Base-by-base conservation (phyloP, 2,113 vertebrate genomes). In the Notiomystis cincta region DNA sequence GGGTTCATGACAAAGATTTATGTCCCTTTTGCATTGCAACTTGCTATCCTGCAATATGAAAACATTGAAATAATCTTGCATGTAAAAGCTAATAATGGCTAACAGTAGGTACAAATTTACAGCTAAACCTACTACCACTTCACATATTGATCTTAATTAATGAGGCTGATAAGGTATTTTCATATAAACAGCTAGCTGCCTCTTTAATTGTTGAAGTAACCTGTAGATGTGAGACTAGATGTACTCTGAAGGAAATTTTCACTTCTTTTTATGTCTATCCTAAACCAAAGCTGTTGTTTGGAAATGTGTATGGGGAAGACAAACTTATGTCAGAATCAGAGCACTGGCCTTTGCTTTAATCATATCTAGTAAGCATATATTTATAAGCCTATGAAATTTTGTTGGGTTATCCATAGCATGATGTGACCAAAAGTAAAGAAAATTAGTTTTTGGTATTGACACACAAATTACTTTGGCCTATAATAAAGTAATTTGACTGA, bases 231-330 rank as follows among this genome's bases (percentile, higher is more conserved):
- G 5, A 84, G 17, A 44, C 23, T 70, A 27, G 30, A 37, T 12
- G 4, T 38, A 57, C 12, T 71, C 11, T 56, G 82, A 90, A 60
- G 13, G 44, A 67, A 56, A 65, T 80, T 76, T 62, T 72, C 30
- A 22, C 15, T 35, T 57, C 17, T 65, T 72, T 77, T 87, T 44
- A 28, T 40, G 31, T 35, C 51, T 81, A 5, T 75, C 11, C 18
- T 81, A 79, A 84, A 21, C 4, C 33, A 15, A 82, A 87, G 11
- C 15, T 83, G n/a, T 79, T 79, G 14, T 70, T 53, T 81, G 35
- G 27, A 60, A 42, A 30, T n/a, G 15, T 0, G 0, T 10, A 5
- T 40, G 15, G 25, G 15, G 28, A 69, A 8, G 10, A 47, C 1
- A 15, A 64, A 85, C 4, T 54, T 31, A 30, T n/a, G 2, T 42